phyloP scores from a whole-genome alignment of 2,888 invertebrate genomes.

The Eupithecia insigniata region DNA sequence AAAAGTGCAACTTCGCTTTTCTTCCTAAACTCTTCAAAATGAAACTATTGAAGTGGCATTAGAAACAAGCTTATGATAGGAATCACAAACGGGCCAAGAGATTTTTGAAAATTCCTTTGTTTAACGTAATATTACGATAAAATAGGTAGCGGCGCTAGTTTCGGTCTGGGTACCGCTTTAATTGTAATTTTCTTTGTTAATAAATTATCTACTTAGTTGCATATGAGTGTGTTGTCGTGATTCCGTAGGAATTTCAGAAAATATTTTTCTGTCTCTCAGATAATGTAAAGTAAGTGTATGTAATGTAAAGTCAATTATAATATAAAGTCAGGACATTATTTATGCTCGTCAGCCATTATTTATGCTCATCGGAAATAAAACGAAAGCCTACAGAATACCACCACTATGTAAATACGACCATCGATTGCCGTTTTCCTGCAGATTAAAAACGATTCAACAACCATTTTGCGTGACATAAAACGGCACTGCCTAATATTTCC shows the following conservation, averaged over 20 bases:
- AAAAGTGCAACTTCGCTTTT: too few relatives aligned
- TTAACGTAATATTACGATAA: too few relatives aligned
- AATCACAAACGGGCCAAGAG: too few relatives aligned
- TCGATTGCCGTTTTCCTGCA: constrained; percentile 3
- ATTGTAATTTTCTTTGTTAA: too few relatives aligned
- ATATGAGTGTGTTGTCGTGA: neutral
- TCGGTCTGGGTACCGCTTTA: too few relatives aligned
- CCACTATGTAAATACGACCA: neutral
- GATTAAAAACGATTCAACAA: constrained; percentile 18
- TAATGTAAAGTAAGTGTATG: too few relatives aligned
- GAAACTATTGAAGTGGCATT: too few relatives aligned
- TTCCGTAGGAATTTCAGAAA: neutral
- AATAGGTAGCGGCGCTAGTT: too few relatives aligned
- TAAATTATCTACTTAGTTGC: neutral
- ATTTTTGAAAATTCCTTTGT: too few relatives aligned
- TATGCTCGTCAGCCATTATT: neutral
- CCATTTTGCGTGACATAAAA: constrained; percentile 27
- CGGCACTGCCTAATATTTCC: constrained; percentile 16
- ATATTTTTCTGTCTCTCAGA: neutral
- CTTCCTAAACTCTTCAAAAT: too few relatives aligned
- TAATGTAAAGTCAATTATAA: too few relatives aligned
- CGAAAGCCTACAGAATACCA: neutral
- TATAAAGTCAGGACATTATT: neutral
- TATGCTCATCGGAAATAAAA: neutral
- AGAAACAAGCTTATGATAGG: too few relatives aligned